These are phyloP conservation scores for Dissostichus mawsoni DNA, from an alignment of 2,113 vertebrate genomes.

Conservation along the genomic window DNA sequence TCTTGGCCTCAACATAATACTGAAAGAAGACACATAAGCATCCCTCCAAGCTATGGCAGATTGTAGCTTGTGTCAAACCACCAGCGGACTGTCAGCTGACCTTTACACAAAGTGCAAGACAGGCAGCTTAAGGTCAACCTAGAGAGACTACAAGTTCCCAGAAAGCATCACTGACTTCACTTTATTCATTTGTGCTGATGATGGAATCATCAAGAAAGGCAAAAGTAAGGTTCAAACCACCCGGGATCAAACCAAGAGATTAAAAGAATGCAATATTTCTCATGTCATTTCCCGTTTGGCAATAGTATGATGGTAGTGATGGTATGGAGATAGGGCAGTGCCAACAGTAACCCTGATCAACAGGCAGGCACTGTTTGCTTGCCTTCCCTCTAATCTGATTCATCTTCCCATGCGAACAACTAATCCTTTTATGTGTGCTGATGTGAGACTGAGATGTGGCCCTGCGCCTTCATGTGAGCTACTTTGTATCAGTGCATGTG, in stretches of 20 bases:
- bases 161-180: slow-evolving; percentile 14
- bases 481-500: slow-evolving; percentile 43
- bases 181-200: background rate
- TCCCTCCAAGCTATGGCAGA: slow-evolving; percentile 31
- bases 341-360: slow-evolving; percentile 33
- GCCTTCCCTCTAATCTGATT: slow-evolving; percentile 42
- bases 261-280: background rate
- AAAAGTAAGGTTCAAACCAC: background rate
- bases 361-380: slow-evolving; percentile 21
- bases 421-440: slow-evolving; percentile 53
- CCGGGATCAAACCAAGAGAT: slow-evolving; percentile 1
- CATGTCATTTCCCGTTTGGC: background rate
- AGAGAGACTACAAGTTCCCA: slow-evolving; percentile 13
- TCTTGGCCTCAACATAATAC: slow-evolving; percentile 31
- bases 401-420: slow-evolving; percentile 39
- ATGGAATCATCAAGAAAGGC: background rate
- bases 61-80: slow-evolving; percentile 53
- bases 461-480: slow-evolving; percentile 41
- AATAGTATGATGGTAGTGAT: background rate
- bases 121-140: slow-evolving; percentile 44
- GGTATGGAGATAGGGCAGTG: background rate
- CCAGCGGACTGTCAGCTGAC: slow-evolving; percentile 35
- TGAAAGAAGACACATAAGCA: slow-evolving; percentile 34
- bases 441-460: slow-evolving; percentile 31
- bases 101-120: slow-evolving; percentile 10